phyloP scores from a whole-genome alignment of 2,797 vertebrate species.

The Enteromius paludinosus region DNA sequence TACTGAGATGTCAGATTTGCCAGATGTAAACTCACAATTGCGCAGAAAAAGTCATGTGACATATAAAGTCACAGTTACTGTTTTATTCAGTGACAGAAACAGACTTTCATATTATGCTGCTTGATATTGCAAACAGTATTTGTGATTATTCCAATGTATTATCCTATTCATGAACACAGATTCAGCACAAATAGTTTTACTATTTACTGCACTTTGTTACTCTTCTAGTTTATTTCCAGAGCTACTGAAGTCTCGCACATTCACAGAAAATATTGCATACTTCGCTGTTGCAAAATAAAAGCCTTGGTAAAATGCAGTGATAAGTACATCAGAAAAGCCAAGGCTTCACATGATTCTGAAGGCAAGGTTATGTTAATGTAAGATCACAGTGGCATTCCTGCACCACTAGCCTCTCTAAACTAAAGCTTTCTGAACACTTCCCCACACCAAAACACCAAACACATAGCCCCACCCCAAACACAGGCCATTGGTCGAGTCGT shows the following conservation, averaged over 20 bases:
- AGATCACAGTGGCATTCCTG: neutral
- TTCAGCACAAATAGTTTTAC: neutral
- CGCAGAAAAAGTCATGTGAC: neutral
- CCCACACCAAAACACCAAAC: neutral
- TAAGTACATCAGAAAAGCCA: neutral
- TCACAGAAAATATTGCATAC: neutral
- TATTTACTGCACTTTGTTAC: neutral
- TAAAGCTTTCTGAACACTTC: neutral
- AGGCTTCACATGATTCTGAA: neutral
- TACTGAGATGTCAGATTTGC: neutral
- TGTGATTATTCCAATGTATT: neutral
- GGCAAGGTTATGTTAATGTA: neutral
- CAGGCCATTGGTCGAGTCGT: neutral
- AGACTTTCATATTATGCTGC: neutral
- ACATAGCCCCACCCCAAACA: neutral
- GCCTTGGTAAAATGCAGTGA: neutral
- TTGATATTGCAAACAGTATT: neutral
- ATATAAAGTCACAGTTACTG: no score
- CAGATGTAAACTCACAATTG: neutral
- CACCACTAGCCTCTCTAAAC: neutral
- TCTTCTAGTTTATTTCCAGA: neutral
- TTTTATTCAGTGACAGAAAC: neutral
- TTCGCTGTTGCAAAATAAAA: neutral
- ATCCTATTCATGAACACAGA: neutral
- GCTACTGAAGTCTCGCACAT: neutral